A percentile compares a stretch with the other conserved stretches of the same genome.
phyloP scores from a whole-genome alignment of 2,113 vertebrate species.

The Poeciliopsis retropinna region DNA sequence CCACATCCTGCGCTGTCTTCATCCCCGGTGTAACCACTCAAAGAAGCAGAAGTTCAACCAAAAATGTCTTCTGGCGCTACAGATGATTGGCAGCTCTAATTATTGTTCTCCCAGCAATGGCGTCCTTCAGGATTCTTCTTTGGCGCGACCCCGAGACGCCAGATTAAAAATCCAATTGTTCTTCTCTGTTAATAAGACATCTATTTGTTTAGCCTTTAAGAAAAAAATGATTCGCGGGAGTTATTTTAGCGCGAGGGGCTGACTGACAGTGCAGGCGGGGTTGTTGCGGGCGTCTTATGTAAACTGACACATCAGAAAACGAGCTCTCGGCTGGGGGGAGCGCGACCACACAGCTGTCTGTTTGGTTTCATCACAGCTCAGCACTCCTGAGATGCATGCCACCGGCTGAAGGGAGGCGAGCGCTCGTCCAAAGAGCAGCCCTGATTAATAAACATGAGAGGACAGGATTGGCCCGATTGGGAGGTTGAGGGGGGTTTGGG shows the following conservation, averaged over 20 bases:
- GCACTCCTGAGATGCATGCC: conserved; percentile 40
- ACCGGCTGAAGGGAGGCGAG: conserved; percentile 49
- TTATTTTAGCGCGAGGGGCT: conserved; percentile 7
- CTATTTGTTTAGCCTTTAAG: conserved; percentile 43
- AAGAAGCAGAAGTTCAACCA: conserved; percentile 39
- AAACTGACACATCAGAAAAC: conserved; percentile 53
- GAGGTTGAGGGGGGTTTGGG: conserved; percentile 9
- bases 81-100: conserved; percentile 72
- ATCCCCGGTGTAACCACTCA: conserved; percentile 6
- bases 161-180: conserved; percentile 46
- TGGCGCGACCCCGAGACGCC: conserved; percentile 8
- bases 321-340: conserved; percentile 20
- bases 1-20: conserved; percentile 12
- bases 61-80: conserved; percentile 59
- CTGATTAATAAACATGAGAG: conserved; percentile 75
- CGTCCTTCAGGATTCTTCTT: conserved; percentile 46
- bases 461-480: conserved; percentile 57
- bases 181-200: conserved; percentile 42
- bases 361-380: conserved; percentile 54
- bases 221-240: conserved; percentile 16
- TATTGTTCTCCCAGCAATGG: conserved; percentile 52
- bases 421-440: conserved; percentile 56
- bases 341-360: conserved; percentile 39
- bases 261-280: conserved; percentile 2
- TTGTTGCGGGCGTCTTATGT: conserved; percentile 27